phyloP scores from a whole-genome alignment of 1,140 invertebrate species.

The Drosophila sulfurigaster region DNA sequence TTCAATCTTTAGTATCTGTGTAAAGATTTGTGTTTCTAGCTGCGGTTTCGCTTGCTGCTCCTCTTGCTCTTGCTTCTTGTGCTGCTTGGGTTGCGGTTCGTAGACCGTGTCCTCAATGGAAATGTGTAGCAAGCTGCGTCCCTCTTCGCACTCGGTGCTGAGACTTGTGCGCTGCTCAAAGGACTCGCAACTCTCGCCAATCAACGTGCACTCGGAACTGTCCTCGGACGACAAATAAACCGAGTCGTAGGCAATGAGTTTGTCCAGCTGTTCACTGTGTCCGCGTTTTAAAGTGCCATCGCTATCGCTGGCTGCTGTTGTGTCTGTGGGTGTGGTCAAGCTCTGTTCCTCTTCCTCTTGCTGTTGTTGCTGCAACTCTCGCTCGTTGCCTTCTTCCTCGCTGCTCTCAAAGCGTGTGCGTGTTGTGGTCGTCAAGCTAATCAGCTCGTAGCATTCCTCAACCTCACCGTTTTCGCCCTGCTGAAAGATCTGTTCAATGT shows the following conservation, averaged over 20 bases:
- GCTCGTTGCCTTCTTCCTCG: conserved; percentile 44
- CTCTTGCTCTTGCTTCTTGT: conserved; percentile 43
- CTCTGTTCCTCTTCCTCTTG: conserved; percentile 13
- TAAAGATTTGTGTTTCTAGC: conserved; percentile 58
- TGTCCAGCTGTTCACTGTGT: conserved; percentile 61
- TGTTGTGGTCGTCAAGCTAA: conserved; percentile 76
- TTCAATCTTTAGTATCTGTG: conserved; percentile 72
- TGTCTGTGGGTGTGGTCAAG: conserved; percentile 46
- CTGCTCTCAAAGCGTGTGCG: conserved; percentile 76
- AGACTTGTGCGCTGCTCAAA: conserved; percentile 63
- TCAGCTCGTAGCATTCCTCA: conserved; percentile 75
- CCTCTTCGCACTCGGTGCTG: conserved; percentile 55
- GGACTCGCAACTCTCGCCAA: conserved; percentile 70
- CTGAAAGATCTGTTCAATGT: conserved; percentile 77
- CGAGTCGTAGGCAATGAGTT: conserved; percentile 83
- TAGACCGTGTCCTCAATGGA: conserved; percentile 79
- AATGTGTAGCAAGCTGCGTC: conserved; percentile 69
- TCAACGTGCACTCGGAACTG: conserved; percentile 78
- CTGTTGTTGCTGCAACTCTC: background rate
- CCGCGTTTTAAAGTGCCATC: conserved; percentile 66
- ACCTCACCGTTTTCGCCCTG: conserved; percentile 33
- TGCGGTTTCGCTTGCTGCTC: conserved; percentile 6
- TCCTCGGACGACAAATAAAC: conserved; percentile 84
- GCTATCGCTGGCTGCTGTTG: conserved; percentile 47
- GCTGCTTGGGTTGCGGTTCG: conserved; percentile 65